Evolutionary conservation across 2,888 invertebrate species (phyloP).

Genomic region (Meta bourneti): DNA sequence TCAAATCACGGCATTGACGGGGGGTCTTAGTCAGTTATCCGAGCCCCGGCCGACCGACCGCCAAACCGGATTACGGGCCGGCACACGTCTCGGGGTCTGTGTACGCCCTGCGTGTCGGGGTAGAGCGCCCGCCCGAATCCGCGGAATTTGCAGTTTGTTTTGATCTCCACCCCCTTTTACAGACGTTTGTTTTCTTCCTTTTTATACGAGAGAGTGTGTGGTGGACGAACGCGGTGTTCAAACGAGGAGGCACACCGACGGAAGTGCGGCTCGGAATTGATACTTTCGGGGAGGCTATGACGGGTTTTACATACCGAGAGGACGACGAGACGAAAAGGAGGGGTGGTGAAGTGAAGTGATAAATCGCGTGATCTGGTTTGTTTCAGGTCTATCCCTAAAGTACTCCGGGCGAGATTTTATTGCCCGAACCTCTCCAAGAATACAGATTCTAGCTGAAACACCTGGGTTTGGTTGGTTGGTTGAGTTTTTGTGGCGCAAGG

Average conservation of each 20-base stretch:
- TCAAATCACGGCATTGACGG: slow-evolving; percentile 63
- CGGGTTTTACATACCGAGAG: slow-evolving; percentile 51
- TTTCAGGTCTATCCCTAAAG: too few species aligned
- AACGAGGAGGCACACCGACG: slow-evolving; percentile 30
- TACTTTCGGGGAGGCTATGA: slow-evolving; percentile 5
- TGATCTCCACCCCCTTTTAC: slow-evolving; percentile 57
- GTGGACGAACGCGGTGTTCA: neutral
- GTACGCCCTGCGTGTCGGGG: slow-evolving; percentile 19
- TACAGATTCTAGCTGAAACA: too few species aligned
- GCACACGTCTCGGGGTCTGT: slow-evolving; percentile 66
- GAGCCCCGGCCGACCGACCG: slow-evolving; percentile 5
- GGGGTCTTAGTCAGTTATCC: slow-evolving; percentile 46
- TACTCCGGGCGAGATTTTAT: too few species aligned
- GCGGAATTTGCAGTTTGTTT: slow-evolving; percentile 69
- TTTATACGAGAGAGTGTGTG: neutral
- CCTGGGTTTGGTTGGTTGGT: too few species aligned
- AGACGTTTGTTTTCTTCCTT: neutral
- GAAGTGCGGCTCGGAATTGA: slow-evolving; percentile 31
- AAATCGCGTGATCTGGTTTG: too few species aligned
- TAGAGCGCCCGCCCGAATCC: slow-evolving; percentile 18
- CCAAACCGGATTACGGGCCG: slow-evolving; percentile 67
- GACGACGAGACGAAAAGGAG: neutral
- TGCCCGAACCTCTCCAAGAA: too few species aligned
- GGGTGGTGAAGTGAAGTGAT: too few species aligned
- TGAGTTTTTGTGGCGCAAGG: too few species aligned